Conservation (phyloP, 1,140 invertebrate species). For the Luehdorfia chinensis region DNA sequence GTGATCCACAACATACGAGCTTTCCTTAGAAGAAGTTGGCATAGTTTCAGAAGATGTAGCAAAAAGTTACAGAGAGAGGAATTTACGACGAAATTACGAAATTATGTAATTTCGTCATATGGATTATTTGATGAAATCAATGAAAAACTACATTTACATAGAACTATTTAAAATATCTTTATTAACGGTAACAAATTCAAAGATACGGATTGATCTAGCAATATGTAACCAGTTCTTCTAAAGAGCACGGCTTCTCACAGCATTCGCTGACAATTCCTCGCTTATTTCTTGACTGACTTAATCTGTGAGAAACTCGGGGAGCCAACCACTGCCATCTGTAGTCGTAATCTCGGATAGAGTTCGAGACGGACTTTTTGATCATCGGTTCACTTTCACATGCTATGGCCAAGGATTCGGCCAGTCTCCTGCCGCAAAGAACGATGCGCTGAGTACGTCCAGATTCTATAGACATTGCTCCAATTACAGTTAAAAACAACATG, state of each 20-base stretch:
- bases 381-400: not conserved
- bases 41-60: too few species aligned
- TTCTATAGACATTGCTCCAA: not conserved
- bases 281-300: not conserved
- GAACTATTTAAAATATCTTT: too few species aligned
- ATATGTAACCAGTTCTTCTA: conserved; percentile 16
- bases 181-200: too few species aligned
- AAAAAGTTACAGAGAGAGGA: too few species aligned
- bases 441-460: not conserved
- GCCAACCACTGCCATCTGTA: conserved; percentile 9
- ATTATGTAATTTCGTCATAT: too few species aligned
- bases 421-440: not conserved
- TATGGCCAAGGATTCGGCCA: conserved; percentile 5
- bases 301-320: not conserved
- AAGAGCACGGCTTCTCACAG: conserved; percentile 19
- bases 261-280: conserved; percentile 17
- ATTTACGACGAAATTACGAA: too few species aligned
- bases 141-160: too few species aligned
- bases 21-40: too few species aligned
- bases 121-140: too few species aligned
- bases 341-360: not conserved
- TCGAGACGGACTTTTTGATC: not conserved
- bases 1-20: too few species aligned
- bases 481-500: not conserved
- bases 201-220: too few species aligned